These are phyloP conservation scores for Ameiurus melas DNA, from an alignment of 2,113 vertebrate genomes.

Conservation along the genomic window DNA sequence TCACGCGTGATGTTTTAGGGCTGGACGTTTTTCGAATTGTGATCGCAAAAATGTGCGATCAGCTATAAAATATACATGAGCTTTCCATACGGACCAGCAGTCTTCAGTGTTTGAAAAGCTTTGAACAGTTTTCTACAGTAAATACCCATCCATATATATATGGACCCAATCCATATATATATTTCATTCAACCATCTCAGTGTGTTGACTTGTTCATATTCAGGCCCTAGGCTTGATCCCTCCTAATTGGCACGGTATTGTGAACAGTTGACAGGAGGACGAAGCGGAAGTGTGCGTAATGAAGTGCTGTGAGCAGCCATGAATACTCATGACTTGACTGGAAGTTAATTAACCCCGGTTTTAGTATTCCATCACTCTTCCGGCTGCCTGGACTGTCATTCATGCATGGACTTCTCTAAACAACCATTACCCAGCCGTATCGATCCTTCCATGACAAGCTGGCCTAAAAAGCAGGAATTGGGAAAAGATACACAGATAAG, in stretches of 20 bases:
- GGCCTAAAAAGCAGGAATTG: slow-evolving; percentile 49
- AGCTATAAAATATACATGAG: not conserved
- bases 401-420: slow-evolving; percentile 62
- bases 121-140: not conserved
- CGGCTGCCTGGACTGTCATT: slow-evolving; percentile 64
- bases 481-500: slow-evolving; percentile 18
- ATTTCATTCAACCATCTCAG: not conserved
- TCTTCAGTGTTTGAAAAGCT: not conserved
- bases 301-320: slow-evolving; percentile 41
- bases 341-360: slow-evolving; percentile 71
- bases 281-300: slow-evolving; percentile 28
- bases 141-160: too few species aligned
- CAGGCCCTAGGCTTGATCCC: slow-evolving; percentile 4
- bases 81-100: not conserved
- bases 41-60: not conserved
- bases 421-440: slow-evolving; percentile 67
- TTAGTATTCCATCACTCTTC: slow-evolving; percentile 66
- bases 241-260: slow-evolving; percentile 21
- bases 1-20: not conserved
- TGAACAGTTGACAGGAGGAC: slow-evolving; percentile 21
- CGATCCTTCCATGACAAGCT: slow-evolving; percentile 64
- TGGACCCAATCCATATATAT: too few species aligned
- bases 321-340: slow-evolving; percentile 64
- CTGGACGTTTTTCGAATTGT: not conserved
- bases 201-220: slow-evolving; percentile 14